Base-by-base conservation (phyloP, 2,113 vertebrate species). In the Antigone vipio region DNA sequence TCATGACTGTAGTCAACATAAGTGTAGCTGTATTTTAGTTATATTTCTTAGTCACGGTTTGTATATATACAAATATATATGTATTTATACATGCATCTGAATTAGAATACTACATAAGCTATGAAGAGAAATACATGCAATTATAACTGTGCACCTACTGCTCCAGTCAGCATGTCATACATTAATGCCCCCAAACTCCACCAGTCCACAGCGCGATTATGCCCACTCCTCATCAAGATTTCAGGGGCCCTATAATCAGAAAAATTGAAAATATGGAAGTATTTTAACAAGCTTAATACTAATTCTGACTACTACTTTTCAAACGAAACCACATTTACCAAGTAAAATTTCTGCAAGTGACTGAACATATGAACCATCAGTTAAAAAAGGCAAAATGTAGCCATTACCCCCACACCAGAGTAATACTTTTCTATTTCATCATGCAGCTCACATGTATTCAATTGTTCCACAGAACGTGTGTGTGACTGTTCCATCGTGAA, bases 111-210 rank as follows among this genome's bases (percentile, higher is more conserved):
- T 64, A 94, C 45, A 40, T 64, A 56, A 78, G 62, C 82, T 78
- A 90, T 8, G 1, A 30, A 60, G 89, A 86, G 34, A 94, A 98
- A 98, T 20, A 97, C 98, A 98, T 98, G 98, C 97, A 98, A 93
- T 97, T 98, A 95, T 97, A 98, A 98, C 84, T 98, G 98, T 97
- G 97, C 96, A 99, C 99, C 99, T 98, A 99, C 99, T 98, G 99
- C 99, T 98, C 99, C 99, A 93, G 99, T 99, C 98, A 99, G 99
- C 99, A 99, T 99, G 98, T 99, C 99, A 97, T 99, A 99, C 99
- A 99, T 99, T 98, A 99, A 98, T 88, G 99, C 99, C 94, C 99
- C 99, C 98, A 99, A 98, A 98, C 99, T 99, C 99, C 99, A 99
- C 99, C 99, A 99, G 98, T 99, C 99, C 96, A 99, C 99, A 15